phyloP scores from a whole-genome alignment of 1,140 invertebrate species.

The Leptoteleia sp. region DNA sequence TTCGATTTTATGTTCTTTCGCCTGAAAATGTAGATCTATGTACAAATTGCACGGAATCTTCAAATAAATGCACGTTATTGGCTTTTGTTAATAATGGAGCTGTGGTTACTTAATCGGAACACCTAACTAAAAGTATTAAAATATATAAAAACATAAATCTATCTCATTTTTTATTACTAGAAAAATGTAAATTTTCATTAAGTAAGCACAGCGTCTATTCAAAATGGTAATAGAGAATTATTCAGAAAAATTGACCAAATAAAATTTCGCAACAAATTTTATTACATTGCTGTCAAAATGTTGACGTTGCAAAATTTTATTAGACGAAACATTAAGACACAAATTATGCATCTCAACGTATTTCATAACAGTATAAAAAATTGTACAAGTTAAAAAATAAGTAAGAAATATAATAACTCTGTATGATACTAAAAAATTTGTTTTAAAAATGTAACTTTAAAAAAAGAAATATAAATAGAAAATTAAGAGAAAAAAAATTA shows the following conservation, averaged over 20 bases:
- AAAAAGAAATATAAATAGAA: background rate
- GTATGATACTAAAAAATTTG: conserved; percentile 22
- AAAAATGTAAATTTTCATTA: conserved; percentile 26
- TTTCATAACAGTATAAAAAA: conserved; percentile 48
- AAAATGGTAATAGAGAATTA: background rate
- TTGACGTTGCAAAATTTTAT: conserved; percentile 36
- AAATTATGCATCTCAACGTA: conserved; percentile 25
- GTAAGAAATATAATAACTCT: conserved; percentile 25
- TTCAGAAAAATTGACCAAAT: background rate
- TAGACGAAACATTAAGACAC: conserved; percentile 12
- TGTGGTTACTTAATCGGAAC: conserved; percentile 24
- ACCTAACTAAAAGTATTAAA: conserved; percentile 4
- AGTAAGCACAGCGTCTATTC: conserved; percentile 32
- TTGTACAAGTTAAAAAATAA: conserved; percentile 21
- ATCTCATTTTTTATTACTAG: background rate
- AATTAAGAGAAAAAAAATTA: conserved; percentile 5
- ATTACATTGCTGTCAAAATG: background rate
- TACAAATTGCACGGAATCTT: conserved; percentile 59
- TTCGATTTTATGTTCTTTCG: conserved; percentile 11
- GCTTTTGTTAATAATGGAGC: conserved; percentile 6
- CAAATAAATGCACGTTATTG: conserved; percentile 51
- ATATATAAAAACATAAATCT: conserved; percentile 34
- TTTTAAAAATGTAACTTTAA: background rate
- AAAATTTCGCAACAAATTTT: conserved; percentile 24
- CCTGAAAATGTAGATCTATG: conserved; percentile 36